Conservation (phyloP, 2,113 vertebrate genomes). For the Scatophagus argus region DNA sequence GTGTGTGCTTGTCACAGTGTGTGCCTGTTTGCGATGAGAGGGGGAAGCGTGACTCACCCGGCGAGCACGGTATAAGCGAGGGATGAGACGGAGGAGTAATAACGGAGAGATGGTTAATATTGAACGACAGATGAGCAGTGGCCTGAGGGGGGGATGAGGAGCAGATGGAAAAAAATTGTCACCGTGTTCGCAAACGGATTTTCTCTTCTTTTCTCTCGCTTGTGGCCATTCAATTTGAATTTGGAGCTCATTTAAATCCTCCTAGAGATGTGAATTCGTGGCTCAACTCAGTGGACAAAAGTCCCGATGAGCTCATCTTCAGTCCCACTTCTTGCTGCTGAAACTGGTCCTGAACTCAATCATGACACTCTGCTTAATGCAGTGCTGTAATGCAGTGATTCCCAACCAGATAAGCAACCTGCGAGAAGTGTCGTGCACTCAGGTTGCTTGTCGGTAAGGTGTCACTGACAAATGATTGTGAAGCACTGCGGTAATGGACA, state of each 20-base stretch:
- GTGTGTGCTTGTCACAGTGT: conserved; percentile 43
- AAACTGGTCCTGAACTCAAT: neutral
- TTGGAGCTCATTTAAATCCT: neutral
- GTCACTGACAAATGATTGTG: too few relatives aligned
- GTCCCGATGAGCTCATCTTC: neutral
- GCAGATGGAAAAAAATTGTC: conserved; percentile 53
- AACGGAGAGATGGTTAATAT: conserved; percentile 72
- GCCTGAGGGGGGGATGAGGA: conserved; percentile 39
- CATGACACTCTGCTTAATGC: neutral
- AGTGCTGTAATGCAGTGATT: neutral
- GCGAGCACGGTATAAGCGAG: conserved; percentile 48
- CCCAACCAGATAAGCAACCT: neutral
- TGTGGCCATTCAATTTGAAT: too few relatives aligned
- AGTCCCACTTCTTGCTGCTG: neutral
- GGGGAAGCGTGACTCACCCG: conserved; percentile 64
- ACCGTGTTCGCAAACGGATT: conserved; percentile 15
- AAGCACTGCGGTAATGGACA: neutral
- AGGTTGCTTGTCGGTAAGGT: too few relatives aligned
- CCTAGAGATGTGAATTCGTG: neutral
- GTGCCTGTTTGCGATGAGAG: conserved; percentile 27
- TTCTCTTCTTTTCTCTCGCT: neutral
- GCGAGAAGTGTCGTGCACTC: too few relatives aligned
- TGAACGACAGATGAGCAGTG: conserved; percentile 74
- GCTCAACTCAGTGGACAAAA: neutral
- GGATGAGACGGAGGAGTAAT: conserved; percentile 68